Evolutionary conservation across 2,113 vertebrate genomes (phyloP).

Genomic region (Clarias magur): DNA sequence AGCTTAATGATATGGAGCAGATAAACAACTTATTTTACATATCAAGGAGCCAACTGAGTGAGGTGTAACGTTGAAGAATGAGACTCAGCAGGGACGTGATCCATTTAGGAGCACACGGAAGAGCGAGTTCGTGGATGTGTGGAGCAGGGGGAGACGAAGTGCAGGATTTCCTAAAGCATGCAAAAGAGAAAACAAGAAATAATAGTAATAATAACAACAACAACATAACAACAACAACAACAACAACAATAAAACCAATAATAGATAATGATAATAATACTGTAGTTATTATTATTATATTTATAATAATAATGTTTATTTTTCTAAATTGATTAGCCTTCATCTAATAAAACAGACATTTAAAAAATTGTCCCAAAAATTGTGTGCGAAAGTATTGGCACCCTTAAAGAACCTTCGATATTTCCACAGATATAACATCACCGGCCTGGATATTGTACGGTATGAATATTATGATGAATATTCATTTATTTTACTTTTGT

Average conservation of each 20-base stretch:
- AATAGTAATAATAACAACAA: not conserved
- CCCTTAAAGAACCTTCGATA: too few species aligned
- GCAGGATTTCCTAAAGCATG: not conserved
- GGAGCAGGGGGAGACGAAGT: not conserved
- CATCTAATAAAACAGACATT: not conserved
- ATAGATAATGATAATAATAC: not conserved
- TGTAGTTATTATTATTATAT: too few species aligned
- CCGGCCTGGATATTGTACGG: not conserved
- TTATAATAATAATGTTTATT: not conserved
- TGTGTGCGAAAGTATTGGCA: not conserved
- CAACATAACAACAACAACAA: not conserved
- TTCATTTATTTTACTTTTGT: not conserved
- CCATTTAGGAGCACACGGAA: not conserved
- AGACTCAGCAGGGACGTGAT: not conserved
- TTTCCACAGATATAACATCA: not conserved
- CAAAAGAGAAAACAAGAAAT: not conserved
- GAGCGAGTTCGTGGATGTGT: not conserved
- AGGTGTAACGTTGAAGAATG: not conserved
- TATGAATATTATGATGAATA: not conserved
- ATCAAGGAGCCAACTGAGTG: not conserved
- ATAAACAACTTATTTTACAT: slow-evolving; percentile 3
- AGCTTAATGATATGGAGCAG: slow-evolving; percentile 17
- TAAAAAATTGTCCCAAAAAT: not conserved
- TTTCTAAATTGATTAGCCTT: not conserved
- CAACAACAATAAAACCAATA: not conserved